Evolutionary conservation across 2,113 vertebrate genomes (phyloP).

Genomic region (Fregetta grallaria): DNA sequence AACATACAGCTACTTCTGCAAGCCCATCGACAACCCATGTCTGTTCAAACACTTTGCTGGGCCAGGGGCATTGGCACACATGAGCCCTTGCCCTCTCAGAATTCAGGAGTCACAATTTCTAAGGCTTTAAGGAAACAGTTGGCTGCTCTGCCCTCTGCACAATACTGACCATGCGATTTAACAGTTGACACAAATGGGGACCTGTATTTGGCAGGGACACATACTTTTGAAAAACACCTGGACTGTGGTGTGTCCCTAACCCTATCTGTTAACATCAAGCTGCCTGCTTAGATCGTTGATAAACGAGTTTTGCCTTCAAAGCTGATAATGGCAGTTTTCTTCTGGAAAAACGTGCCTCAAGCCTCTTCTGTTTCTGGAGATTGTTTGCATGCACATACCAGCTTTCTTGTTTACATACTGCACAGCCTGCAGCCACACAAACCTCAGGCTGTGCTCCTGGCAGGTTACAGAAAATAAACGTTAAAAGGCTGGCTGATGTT

Average conservation of each 20-base stretch:
- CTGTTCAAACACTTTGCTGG: neutral
- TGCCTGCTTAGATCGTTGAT: neutral
- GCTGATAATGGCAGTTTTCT: neutral
- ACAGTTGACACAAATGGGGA: neutral
- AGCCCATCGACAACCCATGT: fast-evolving
- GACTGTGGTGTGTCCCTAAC: neutral
- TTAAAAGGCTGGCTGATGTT: neutral
- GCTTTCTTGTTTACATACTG: neutral
- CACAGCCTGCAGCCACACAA: neutral
- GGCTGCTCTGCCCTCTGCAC: neutral
- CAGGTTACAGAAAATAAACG: neutral
- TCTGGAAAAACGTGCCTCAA: neutral
- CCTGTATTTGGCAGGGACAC: neutral
- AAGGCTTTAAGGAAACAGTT: neutral
- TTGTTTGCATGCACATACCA: neutral
- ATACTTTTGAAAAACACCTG: neutral
- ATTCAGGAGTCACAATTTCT: neutral
- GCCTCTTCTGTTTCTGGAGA: neutral
- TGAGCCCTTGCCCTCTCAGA: neutral
- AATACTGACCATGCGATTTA: neutral
- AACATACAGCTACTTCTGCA: neutral
- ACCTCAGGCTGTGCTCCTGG: neutral
- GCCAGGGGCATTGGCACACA: fast-evolving
- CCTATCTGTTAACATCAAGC: neutral
- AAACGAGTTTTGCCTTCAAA: neutral